Base-by-base conservation (phyloP, 2,888 invertebrate species). In the Cerceris ruficornis region DNA sequence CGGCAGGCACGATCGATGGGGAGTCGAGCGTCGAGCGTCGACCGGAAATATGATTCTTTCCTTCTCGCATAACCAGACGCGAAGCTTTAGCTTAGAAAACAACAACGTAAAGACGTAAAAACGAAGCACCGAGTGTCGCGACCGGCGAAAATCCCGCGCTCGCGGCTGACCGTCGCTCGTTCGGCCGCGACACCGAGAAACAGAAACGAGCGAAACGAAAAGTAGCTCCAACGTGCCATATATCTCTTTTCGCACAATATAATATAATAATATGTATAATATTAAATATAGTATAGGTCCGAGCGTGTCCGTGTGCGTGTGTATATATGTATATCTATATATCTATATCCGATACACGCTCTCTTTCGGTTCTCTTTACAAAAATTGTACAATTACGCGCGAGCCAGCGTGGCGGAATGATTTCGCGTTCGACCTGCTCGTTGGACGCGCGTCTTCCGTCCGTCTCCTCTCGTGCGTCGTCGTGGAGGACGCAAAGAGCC, bases 381-480 rank as follows among this genome's bases (percentile, higher is more conserved):
- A 76, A 84, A 84, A 82, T 80, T 62, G 82, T 77, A 81, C 76
- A 74, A 70, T 74, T 65, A 72, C 82, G 82, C 82, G 82, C 67
- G 80, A 85, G 75, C 80, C 86, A 86, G 87, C 77, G 77, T 79
- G 86, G 85, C 80, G 88, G 88, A 89, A 89, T 89, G 88, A 77
- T 88, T 68, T 79, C 62, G 69, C 76, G 69, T 82, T 68, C 54
- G 59, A 15, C 69, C 59, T 28, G 28, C 28, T 68, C 57, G 39
- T 66, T 15, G 55, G 66, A 58, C 60, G 46, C 60, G 46, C 28
- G 28, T 66, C 69, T 68, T 71, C 75, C 54, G 65, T 69, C 64
- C 46, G 9, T 28, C 57, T 52, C 11, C 15, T 15, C 11, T 52
- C 64, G 49, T 46, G 2, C 11, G 8, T 46, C 8, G 5, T 11